Evolutionary conservation across 2,888 invertebrate genomes (phyloP), one percentile per base, ranked within the genome.

Genomic region (Drosophila mayaguana): DNA sequence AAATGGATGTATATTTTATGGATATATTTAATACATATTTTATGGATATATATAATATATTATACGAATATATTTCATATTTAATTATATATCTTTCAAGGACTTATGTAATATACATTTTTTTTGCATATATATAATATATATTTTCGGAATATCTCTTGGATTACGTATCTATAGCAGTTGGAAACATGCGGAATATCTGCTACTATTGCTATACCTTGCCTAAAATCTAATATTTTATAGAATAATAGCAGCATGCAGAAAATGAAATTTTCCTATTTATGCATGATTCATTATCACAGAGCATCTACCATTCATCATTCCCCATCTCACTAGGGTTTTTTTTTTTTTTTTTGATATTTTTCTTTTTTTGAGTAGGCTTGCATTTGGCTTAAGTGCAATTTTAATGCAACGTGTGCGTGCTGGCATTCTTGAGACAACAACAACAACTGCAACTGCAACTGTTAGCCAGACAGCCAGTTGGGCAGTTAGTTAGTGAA

Each of bases 371-470:
- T 42, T 59, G 43, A 7, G 16, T 64, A 34, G 16, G 22, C 51
- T 77, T 62, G 62, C 63, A 56, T 72, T 75, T 71, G 61, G 59
- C 71, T 46, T 66, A 59, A 80, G 64, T 79, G 80, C 80, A 70
- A 72, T 76, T 70, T 79, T 57, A 69, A 75, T 76, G 53, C 77
- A 65, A 18, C 59, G 63, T 59, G 69, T 80, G 78, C 78, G 78
- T 78, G 78, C 48, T 77, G 78, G 78, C 73, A 78, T 78, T 78
- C 78, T 78, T 77, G 43, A 55, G 63, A 77, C 42, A 32, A 32
- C 32, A 9, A 9, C 8, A 32, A 9, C 60, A 53, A 62, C 76
- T 57, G 53, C 28, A 8, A 28, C 28, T 28, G 61, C 59, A 54
- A 60, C 72, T 55, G 57, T 51, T 59, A 57, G 36, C 77, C 53